Conservation (phyloP, 2,888 invertebrate species). For the Panorpa germanica region DNA sequence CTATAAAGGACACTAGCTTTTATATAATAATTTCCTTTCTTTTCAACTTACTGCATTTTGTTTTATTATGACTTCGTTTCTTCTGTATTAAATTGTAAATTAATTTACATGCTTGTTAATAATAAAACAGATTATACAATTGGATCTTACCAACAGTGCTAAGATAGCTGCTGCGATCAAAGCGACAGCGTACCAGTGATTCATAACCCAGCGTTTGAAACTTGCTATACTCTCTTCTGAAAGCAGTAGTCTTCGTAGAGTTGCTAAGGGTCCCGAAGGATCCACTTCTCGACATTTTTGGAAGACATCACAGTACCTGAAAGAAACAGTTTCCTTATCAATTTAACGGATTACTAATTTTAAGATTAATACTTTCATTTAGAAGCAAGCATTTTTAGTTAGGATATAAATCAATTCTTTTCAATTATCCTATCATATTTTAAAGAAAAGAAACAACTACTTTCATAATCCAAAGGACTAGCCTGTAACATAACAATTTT, state of each 20-base stretch:
- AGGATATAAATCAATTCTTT: not conserved
- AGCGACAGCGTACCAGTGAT: constrained; percentile 82
- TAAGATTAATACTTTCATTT: not conserved
- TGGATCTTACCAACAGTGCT: constrained; percentile 64
- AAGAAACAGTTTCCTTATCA: constrained; percentile 10
- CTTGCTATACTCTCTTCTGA: constrained; percentile 82
- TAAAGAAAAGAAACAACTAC: no score
- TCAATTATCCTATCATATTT: no score
- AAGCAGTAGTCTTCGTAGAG: constrained; percentile 64
- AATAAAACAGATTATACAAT: no score
- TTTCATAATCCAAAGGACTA: no score
- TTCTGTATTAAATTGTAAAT: no score
- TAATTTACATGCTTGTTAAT: no score
- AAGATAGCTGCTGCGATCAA: constrained; percentile 54
- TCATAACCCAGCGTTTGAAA: constrained; percentile 69
- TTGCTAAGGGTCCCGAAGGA: constrained; percentile 82
- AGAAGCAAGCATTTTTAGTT: not conserved
- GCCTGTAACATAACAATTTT: no score
- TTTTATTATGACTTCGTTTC: no score
- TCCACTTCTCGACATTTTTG: constrained; percentile 78
- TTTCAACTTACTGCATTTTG: no score
- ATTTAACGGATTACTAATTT: not conserved
- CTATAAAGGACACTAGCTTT: no score
- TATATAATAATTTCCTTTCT: no score
- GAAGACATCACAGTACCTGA: constrained; percentile 44